Evolutionary conservation across 2,888 invertebrate species (phyloP), one percentile per base, ranked within the genome.

Genomic region (Allolobophora icterica): DNA sequence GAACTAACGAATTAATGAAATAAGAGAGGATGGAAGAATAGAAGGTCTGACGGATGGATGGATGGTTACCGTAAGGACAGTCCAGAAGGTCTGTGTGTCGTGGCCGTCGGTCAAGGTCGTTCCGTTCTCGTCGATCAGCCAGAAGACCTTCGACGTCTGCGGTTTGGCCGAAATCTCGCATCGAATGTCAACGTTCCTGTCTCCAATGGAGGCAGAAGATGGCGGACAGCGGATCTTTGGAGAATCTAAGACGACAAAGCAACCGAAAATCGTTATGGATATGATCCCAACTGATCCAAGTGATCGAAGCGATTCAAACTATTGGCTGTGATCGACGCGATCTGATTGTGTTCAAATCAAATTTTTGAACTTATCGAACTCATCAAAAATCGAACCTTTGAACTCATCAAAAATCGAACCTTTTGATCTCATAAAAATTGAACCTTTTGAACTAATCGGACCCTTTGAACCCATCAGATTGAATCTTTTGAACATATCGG

Each of bases 101-200:
- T 87, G 87, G 34, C 87, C 87, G 87, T 87, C 87, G 33, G 35
- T 87, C 38, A 87, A 89, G 34, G 90, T 84, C 42, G 91, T 42
- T 84, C 84, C 42, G 38, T 90, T 84, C 38, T 89, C 38, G 71
- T 91, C 90, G 35, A 90, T 45, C 40, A 89, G 24, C 91, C 91
- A 91, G 84, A 90, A 90, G 84, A 90, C 52, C n/a, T 52, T 35
- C 84, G 89, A 52, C 52, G 90, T 89, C 35, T 91, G 90, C 17
- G 91, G 91, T 84, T 91, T 91, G 83, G 91, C 90, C 15, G 35
- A 89, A 71, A 91, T 71, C 40, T 83, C 24, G 40, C 91, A 91
- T 17, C 83, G 42, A 38, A 91, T 90, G 91, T 90, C 71, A 45
- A 90, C 91, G 52, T 91, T 91, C n/a, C 90, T 91, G 11, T 91